Evolutionary conservation across 2,888 invertebrate species (phyloP).

Genomic region (Erebia aethiops): DNA sequence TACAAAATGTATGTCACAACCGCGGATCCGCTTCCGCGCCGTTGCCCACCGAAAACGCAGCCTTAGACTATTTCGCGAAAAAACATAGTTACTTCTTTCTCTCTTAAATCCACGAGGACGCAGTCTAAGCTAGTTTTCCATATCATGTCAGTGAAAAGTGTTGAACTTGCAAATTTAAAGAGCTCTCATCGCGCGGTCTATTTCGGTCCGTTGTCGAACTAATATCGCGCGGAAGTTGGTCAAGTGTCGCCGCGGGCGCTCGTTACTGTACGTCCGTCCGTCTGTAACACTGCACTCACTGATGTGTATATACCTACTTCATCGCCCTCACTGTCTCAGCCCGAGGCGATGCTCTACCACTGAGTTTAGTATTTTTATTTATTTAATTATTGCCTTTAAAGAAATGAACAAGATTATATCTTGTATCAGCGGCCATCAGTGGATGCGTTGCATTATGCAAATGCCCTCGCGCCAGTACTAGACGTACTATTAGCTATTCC

Average conservation of each 20-base stretch:
- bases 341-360: not conserved
- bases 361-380: not conserved
- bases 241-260: not conserved
- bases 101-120: too few relatives aligned
- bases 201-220: not conserved
- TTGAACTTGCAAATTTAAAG: not conserved
- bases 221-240: conserved; percentile 1
- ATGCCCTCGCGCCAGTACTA: not conserved
- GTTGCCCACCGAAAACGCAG: too few relatives aligned
- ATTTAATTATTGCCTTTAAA: too few relatives aligned
- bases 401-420: too few relatives aligned
- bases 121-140: too few relatives aligned
- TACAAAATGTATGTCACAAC: too few relatives aligned
- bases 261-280: conserved; percentile 1
- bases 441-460: not conserved
- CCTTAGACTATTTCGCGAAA: too few relatives aligned
- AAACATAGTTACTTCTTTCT: too few relatives aligned
- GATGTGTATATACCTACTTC: not conserved
- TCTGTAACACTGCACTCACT: not conserved
- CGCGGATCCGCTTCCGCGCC: too few relatives aligned
- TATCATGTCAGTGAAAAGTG: not conserved
- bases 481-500: too few relatives aligned
- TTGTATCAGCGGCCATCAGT: not conserved
- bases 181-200: not conserved
- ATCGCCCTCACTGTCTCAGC: not conserved